These are phyloP conservation scores for Gryllus longicercus DNA, from an alignment of 2,888 invertebrate genomes.

Conservation along the genomic window DNA sequence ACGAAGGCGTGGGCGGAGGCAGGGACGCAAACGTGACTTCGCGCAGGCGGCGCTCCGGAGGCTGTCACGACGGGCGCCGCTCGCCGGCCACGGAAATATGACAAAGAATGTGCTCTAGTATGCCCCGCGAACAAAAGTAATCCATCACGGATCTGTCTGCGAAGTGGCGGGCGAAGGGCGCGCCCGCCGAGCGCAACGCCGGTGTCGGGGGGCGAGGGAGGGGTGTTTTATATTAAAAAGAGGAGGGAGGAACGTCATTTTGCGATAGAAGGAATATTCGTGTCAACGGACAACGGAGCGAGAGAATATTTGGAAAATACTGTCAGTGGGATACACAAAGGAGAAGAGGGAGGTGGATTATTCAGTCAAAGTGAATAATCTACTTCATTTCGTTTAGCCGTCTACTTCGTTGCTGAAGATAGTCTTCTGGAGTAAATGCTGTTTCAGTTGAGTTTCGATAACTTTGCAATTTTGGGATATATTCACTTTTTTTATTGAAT, in stretches of 20 bases:
- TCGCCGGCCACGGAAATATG: conserved; percentile 4
- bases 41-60: not conserved
- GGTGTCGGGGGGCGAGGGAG: not conserved
- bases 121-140: conserved; percentile 17
- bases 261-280: not conserved
- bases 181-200: not conserved
- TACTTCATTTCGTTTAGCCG: no score
- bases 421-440: no score
- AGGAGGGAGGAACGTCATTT: not conserved
- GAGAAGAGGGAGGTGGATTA: not conserved
- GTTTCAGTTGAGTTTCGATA: no score
- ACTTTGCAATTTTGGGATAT: no score
- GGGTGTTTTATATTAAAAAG: not conserved
- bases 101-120: conserved; percentile 17
- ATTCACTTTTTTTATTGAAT: no score
- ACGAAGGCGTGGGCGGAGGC: no score
- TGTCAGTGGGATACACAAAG: not conserved
- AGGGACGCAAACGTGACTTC: no score
- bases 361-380: no score
- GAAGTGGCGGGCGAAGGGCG: not conserved
- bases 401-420: no score
- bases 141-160: not conserved
- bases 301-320: not conserved
- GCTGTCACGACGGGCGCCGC: not conserved
- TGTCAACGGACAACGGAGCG: not conserved